Conservation (phyloP, 1,140 invertebrate genomes). For the Drosophila tsacasi region DNA sequence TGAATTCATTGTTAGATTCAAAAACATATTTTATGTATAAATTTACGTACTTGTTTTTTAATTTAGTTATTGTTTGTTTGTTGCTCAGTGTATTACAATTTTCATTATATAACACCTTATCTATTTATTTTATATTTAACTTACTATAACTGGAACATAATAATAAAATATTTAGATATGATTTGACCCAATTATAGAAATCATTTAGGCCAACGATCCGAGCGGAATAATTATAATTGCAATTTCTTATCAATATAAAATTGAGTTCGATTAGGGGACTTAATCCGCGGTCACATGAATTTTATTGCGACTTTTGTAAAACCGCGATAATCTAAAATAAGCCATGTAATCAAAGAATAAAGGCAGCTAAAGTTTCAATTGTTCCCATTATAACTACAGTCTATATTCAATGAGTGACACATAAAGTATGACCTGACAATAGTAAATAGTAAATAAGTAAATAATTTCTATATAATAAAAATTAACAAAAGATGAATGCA, state of each 20-base stretch:
- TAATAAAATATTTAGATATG: not conserved
- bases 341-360: not conserved
- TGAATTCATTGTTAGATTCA: no score
- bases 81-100: not conserved
- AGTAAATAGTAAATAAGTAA: no score
- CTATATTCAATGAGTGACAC: not conserved
- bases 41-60: no score
- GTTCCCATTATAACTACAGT: not conserved
- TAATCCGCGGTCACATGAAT: not conserved
- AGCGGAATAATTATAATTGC: not conserved
- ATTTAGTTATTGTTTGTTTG: not conserved
- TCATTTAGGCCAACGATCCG: not conserved
- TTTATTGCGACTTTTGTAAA: constrained; percentile 3
- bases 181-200: not conserved
- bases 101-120: not conserved
- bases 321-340: not conserved
- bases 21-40: no score
- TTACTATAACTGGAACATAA: rapidly evolving
- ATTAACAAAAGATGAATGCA: not conserved
- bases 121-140: not conserved
- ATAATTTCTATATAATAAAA: not conserved
- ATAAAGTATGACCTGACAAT: not conserved
- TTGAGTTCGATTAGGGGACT: constrained; percentile 1
- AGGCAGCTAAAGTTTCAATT: not conserved
- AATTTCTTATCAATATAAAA: not conserved